Percentiles rank a stretch among this genome's conserved stretches.
Evolutionary conservation across 2,113 vertebrate genomes (phyloP).

Genomic region (Eulemur macaco): DNA sequence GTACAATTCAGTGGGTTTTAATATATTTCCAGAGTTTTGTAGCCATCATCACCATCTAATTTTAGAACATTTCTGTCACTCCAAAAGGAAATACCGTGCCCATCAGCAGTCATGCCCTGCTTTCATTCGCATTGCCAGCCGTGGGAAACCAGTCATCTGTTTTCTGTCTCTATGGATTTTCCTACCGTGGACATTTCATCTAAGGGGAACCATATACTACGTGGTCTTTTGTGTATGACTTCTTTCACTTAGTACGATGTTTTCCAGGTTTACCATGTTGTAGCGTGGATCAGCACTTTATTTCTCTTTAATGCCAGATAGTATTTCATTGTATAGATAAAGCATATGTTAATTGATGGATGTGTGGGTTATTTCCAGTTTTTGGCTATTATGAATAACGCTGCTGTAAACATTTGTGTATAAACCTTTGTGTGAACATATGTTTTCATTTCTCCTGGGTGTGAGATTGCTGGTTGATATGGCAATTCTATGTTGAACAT

Average conservation of each 20-base stretch:
- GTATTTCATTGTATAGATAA: accelerated
- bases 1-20: neutral
- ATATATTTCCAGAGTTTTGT: neutral
- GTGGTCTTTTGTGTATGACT: neutral
- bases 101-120: neutral
- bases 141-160: neutral
- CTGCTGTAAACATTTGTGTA: neutral
- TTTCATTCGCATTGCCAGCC: accelerated
- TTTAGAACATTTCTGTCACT: neutral
- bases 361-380: neutral
- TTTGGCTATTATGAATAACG: neutral
- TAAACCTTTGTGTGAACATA: neutral
- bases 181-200: neutral
- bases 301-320: neutral
- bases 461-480: neutral
- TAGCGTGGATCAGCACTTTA: neutral
- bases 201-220: accelerated
- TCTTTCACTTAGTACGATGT: accelerated
- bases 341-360: accelerated
- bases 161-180: neutral
- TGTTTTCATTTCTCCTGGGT: neutral
- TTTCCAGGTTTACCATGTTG: neutral
- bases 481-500: neutral
- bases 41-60: neutral
- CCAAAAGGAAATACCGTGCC: neutral